Evolutionary conservation across 1,140 invertebrate genomes (phyloP).

Genomic region (Aplysia californica): DNA sequence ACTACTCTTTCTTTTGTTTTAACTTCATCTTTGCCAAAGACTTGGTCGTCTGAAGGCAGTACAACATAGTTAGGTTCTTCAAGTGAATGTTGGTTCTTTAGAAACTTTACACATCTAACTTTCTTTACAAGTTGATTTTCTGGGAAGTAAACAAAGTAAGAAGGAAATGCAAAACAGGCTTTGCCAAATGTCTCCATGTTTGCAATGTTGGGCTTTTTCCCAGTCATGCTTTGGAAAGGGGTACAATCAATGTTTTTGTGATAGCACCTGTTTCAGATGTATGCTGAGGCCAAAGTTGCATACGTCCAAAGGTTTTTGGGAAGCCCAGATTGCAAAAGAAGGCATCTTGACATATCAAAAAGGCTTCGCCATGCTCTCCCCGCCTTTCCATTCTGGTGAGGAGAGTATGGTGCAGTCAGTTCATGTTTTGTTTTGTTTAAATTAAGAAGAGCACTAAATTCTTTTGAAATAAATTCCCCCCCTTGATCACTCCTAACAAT

Average conservation of each 20-base stretch:
- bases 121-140: slow-evolving; percentile 16
- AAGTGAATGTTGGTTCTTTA: neutral
- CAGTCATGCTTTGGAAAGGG: slow-evolving; percentile 6
- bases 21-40: neutral
- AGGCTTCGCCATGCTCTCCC: slow-evolving; percentile 24
- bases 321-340: slow-evolving; percentile 37
- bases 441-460: neutral
- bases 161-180: slow-evolving; percentile 28
- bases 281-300: slow-evolving; percentile 38
- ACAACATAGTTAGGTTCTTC: neutral
- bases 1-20: neutral
- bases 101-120: slow-evolving; percentile 32
- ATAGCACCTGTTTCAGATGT: slow-evolving; percentile 38
- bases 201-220: slow-evolving; percentile 19
- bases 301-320: slow-evolving; percentile 44
- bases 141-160: slow-evolving; percentile 35
- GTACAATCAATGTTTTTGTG: slow-evolving; percentile 4
- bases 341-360: slow-evolving; percentile 27
- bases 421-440: slow-evolving; percentile 9
- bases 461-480: slow-evolving; percentile 10
- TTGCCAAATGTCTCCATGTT: slow-evolving; percentile 33
- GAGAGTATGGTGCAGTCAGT: neutral
- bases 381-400: slow-evolving; percentile 31
- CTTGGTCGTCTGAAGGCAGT: neutral
- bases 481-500: neutral